Conservation (phyloP, 2,797 vertebrate species). For the Zalophus californianus region DNA sequence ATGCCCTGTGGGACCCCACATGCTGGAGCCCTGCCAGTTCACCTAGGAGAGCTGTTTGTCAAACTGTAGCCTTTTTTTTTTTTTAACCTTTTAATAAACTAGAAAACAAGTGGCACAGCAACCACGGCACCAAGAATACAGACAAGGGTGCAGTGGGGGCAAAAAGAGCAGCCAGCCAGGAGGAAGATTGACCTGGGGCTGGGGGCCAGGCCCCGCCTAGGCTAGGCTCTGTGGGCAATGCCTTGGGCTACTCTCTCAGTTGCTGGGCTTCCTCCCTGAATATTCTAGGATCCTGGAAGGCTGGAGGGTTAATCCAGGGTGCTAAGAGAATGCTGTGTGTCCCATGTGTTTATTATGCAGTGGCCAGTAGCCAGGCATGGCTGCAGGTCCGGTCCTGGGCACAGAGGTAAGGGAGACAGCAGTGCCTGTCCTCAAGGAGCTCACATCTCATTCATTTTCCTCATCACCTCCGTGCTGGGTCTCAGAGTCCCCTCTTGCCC, state of each 20-base stretch:
- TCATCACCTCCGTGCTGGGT: neutral
- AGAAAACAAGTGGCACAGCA: neutral
- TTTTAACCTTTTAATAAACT: conserved; percentile 43
- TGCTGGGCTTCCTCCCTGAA: neutral
- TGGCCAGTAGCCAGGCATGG: neutral
- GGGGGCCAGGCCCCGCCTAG: accelerated
- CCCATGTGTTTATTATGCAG: neutral
- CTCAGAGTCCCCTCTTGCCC: neutral
- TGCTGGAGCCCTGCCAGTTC: neutral
- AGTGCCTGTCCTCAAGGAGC: neutral
- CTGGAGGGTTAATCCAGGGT: neutral
- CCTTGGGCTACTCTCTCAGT: neutral
- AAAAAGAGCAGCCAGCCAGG: neutral
- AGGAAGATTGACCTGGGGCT: neutral
- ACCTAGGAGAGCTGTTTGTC: neutral
- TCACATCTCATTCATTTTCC: neutral
- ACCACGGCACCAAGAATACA: neutral
- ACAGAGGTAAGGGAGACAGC: neutral
- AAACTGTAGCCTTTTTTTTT: neutral
- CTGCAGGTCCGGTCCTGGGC: neutral
- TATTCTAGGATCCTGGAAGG: neutral
- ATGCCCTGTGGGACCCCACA: accelerated
- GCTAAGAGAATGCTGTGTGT: neutral
- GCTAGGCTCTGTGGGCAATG: neutral
- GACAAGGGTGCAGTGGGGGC: accelerated